Conservation (phyloP, 1,140 invertebrate species). For the Pogonomyrmex californicus region DNA sequence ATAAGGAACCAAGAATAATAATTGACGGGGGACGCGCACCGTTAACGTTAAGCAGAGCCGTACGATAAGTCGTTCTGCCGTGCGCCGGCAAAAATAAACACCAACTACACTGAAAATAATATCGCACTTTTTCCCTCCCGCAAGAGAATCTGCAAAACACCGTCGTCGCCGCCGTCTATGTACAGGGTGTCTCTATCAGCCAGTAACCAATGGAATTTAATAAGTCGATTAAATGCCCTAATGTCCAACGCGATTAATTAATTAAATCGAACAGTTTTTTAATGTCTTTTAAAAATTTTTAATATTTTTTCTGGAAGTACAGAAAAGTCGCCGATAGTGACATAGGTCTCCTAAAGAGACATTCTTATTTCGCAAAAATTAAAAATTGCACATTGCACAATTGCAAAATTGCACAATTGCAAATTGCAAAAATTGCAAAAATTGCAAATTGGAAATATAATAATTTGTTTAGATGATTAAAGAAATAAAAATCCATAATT, state of each 20-base stretch:
- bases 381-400: no score
- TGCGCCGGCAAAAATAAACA: constrained; percentile 71
- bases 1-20: constrained; percentile 77
- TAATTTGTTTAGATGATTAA: no score
- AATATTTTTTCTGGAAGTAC: no score
- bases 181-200: background rate
- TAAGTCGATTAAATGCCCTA: background rate
- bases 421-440: no score
- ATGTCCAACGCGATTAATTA: background rate
- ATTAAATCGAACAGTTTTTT: background rate
- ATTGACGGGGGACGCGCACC: constrained; percentile 69
- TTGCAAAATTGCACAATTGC: no score
- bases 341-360: no score
- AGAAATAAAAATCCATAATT: no score
- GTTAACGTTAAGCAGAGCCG: constrained; percentile 72
- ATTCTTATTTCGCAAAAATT: no score
- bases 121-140: constrained; percentile 53
- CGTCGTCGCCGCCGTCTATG: background rate
- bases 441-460: no score
- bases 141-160: constrained; percentile 24
- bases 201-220: background rate
- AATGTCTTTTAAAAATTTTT: no score
- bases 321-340: no score
- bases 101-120: constrained; percentile 69
- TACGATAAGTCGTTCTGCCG: constrained; percentile 64